phyloP scores from a whole-genome alignment of 2,113 vertebrate species.

The Enhydra lutris region DNA sequence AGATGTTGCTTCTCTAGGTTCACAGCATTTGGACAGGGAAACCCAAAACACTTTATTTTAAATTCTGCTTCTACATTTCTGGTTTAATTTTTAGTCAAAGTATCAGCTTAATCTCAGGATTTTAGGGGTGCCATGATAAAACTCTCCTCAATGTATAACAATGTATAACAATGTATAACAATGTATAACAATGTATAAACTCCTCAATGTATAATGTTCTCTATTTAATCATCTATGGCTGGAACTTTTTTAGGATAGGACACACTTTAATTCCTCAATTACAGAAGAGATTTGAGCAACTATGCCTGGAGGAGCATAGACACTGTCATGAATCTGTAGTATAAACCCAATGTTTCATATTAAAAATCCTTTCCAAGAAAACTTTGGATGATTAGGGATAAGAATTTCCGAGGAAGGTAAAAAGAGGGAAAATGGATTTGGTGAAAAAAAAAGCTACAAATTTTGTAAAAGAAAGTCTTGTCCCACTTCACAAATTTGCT shows the following conservation, averaged over 20 bases:
- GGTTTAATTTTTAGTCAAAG: neutral
- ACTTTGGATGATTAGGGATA: neutral
- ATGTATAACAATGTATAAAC: neutral
- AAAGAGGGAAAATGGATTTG: neutral
- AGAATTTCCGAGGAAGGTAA: neutral
- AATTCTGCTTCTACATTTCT: neutral
- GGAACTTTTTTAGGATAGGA: neutral
- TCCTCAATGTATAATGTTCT: neutral
- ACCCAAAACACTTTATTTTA: neutral
- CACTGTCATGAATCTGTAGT: neutral
- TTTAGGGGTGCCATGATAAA: neutral
- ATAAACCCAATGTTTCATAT: neutral
- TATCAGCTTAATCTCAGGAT: neutral
- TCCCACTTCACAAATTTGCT: neutral
- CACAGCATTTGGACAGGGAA: neutral
- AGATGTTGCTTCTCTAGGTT: neutral
- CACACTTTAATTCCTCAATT: conserved; percentile 22
- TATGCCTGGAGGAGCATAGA: neutral
- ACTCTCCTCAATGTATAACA: neutral
- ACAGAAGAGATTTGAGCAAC: neutral
- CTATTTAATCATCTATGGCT: neutral
- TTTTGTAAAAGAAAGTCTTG: neutral
- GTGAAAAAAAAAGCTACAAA: neutral
- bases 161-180: no score
- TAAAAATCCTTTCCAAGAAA: neutral